Base-by-base conservation (phyloP, 2,797 vertebrate genomes). In the Danio aesculapii region DNA sequence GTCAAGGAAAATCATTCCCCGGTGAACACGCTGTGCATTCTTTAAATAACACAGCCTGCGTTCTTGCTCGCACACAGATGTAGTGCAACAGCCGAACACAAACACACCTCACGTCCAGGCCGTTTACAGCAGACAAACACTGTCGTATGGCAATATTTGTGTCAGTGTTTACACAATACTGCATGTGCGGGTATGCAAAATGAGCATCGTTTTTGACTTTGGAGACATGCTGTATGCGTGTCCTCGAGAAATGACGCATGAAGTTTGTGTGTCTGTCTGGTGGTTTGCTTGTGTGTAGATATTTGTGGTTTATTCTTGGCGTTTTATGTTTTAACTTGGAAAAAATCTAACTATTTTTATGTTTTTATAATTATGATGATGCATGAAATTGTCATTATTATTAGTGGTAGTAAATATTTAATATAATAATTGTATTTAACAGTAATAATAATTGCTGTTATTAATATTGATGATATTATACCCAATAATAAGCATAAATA, bases 11-110 rank as follows among this genome's bases (percentile, higher is more conserved):
- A 73, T 30, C 9, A 64, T 73, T 80, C 78, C 69, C 61, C 44
- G 49, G 69, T 84, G 83, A 84, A 85, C 85, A 77, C 16, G 30
- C 86, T 84, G 88, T 82, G 82, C 88, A 85, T 89, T 88, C 88
- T 85, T 85, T 77, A 84, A 85, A 87, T 88, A 79, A 83, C 83
- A 69, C 19, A 10, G 68, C 53, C 76, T 14, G 19, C 21, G 64
- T 46, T 73, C 78, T 79, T 49, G 58, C 53, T 69, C 46, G 12
- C 21, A 43, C 8, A 8, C 70, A 68, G 52, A 72, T 72, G 70
- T 61, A 71, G 39, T 10, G 10, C n/a, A 16, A 14, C 55, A 61
- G 46, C 11, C 11, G 1, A 6, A 30, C 59, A 49, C 55, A 46
- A 41, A 70, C 71, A 16, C 57, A 62, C 58, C 72, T 75, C 11